A percentile compares a stretch with the other conserved stretches of the same genome.
These are phyloP conservation scores for Mesorhabditis spiculigera DNA, from an alignment of 2,888 invertebrate species.

Conservation along the genomic window DNA sequence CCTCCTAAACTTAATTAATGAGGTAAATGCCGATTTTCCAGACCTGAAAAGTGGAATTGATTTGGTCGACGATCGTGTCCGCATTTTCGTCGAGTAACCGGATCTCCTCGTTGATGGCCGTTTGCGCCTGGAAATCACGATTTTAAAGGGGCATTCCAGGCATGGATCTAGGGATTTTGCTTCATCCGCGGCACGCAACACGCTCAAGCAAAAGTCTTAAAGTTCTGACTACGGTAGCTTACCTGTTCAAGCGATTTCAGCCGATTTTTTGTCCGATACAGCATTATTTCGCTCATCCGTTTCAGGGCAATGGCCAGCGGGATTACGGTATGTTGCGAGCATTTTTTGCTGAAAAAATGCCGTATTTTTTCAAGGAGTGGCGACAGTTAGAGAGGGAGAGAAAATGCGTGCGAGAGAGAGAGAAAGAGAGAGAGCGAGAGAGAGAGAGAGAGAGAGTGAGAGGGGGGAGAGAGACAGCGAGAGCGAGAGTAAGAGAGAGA, in stretches of 20 bases:
- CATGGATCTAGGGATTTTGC: too few species aligned
- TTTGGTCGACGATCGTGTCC: conserved; percentile 70
- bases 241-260: conserved; percentile 60
- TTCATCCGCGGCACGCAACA: too few species aligned
- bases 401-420: too few species aligned
- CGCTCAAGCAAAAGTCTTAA: too few species aligned
- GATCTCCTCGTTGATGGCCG: conserved; percentile 79
- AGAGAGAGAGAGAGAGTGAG: too few species aligned
- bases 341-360: conserved; percentile 42
- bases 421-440: too few species aligned
- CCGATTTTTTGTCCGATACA: conserved; percentile 89
- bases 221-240: not conserved
- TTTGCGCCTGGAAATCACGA: conserved; percentile 68
- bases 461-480: too few species aligned
- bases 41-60: conserved; percentile 69
- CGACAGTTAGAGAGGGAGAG: too few species aligned
- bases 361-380: not conserved
- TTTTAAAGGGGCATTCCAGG: too few species aligned
- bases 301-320: conserved; percentile 86
- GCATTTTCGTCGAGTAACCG: conserved; percentile 74
- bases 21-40: not conserved
- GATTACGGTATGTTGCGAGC: conserved; percentile 76
- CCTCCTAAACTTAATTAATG: conserved; percentile 28
- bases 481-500: too few species aligned
- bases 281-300: conserved; percentile 87